Evolutionary conservation across 2,888 invertebrate genomes (phyloP), one percentile per base, ranked within the genome.

Genomic region (Pandemis corylana): DNA sequence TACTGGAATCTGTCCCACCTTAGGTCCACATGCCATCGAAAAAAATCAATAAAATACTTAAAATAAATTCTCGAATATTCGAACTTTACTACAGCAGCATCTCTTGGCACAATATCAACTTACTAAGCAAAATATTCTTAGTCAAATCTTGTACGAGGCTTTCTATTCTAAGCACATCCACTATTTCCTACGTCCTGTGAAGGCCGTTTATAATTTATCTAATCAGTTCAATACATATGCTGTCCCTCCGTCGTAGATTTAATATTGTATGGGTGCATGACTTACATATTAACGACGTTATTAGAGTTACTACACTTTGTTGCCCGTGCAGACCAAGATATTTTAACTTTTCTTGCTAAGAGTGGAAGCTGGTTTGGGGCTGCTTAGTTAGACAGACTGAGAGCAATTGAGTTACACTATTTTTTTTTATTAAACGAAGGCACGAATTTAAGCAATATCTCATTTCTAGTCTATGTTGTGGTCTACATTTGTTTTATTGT

Each of bases 201-300:
- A 73, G 56, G 41, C 44, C 42, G 15, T 49, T 46, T 36, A 28
- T n/a, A 53, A 56, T 63, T 53, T 69, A n/a, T 7, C 62, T 68
- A 59, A 59, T 64, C 61, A 53, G 42, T 65, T 10, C 42, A 28
- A 68, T 73, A 68, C 46, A 64, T 59, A 59, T 64, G 73, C 72
- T 56, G 56, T 42, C 53, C 53, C 12, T 53, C 67, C 56, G 41
- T 41, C 53, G 12, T 28, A 49, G 41, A 44, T n/a, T 13, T 62
- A 75, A 75, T 75, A 20, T 68, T 56, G 36, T 13, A 15, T 59
- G 20, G 64, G 46, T 20, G 49, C 74, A 53, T 66, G 74, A 75
- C 74, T 70, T 44, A 61, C 66, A 62, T 10, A 62, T 62, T 62
- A 67, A 71, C 62, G 66, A 9, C 68, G 1, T 0, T 46, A 67